phyloP scores from a whole-genome alignment of 2,113 vertebrate genomes.

The Setophaga coronata region DNA sequence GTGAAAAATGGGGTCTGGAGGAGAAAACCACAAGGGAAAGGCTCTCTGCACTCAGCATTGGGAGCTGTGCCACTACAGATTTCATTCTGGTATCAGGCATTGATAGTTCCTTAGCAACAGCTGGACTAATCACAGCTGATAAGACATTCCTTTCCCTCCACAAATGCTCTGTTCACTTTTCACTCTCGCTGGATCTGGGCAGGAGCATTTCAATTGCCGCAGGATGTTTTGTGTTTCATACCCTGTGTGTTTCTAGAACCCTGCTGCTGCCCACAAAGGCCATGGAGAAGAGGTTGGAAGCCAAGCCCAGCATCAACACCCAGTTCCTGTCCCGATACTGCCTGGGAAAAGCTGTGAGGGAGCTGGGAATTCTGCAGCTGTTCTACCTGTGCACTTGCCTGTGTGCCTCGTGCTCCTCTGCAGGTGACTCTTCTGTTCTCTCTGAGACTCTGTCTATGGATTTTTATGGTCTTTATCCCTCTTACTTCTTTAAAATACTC shows the following conservation, averaged over 20 bases:
- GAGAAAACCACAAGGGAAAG: neutral
- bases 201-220: neutral
- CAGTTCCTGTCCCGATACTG: slow-evolving; percentile 9
- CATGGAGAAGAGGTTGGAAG: slow-evolving; percentile 79
- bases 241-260: slow-evolving; percentile 57
- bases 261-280: slow-evolving; percentile 62
- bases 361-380: slow-evolving; percentile 53
- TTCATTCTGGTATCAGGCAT: neutral
- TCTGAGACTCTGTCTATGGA: neutral
- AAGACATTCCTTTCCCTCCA: neutral
- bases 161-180: neutral
- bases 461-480: neutral
- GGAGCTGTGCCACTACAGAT: neutral
- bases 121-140: slow-evolving; percentile 21
- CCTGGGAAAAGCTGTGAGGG: slow-evolving; percentile 49
- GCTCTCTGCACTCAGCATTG: neutral
- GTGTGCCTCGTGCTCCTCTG: slow-evolving; percentile 67
- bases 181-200: neutral
- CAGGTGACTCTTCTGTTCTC: slow-evolving; percentile 65
- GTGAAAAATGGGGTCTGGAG: neutral
- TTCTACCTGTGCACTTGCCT: slow-evolving; percentile 69
- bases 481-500: neutral
- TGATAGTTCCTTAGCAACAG: slow-evolving; percentile 41
- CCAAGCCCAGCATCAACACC: slow-evolving; percentile 49
- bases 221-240: neutral